Evolutionary conservation across 2,888 invertebrate genomes (phyloP), one percentile per base, ranked within the genome.

Genomic region (Ichneumon xanthorius): DNA sequence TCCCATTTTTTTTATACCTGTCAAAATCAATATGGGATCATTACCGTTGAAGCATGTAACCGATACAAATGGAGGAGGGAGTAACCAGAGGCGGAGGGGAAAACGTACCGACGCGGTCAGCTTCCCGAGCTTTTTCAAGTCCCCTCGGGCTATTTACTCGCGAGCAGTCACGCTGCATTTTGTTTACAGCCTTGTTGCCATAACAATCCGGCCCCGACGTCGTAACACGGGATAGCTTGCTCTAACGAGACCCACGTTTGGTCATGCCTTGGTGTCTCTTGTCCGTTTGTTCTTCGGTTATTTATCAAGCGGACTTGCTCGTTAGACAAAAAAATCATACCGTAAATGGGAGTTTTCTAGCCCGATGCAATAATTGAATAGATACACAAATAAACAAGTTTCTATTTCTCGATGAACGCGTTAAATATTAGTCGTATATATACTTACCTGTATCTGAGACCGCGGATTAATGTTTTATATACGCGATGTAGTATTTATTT

Each of bases 101-200:
- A 40, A 45, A 63, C 79, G 73, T 72, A 85, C 83, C 61, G 55
- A n/a, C 70, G 76, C 67, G 68, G 37, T 48, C 63, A 48, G 68
- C 77, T 58, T 55, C 55, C 73, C 72, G 79, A 75, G 87, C 85
- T 88, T 89, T 90, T 84, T 88, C 87, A 84, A 88, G 85, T 72
- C 53, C 87, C 86, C 88, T 84, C 85, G 73, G 81, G 88, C 76
- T 91, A 91, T 92, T 92, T 91, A 91, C 88, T 88, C 88, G 87
- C 76, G 89, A 87, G 89, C 89, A 90, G 92, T 92, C 91, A 92
- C 90, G 91, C 87, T 89, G 90, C 90, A 90, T 92, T 92, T 91
- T 92, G 90, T 92, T 92, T 92, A 92, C 90, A 88, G 89, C 89
- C 87, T 90, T 92, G 90, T 92, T 92, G 89, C 89, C 91, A 92